phyloP scores from a whole-genome alignment of 2,113 vertebrate genomes.

The Anoplopoma fimbria region DNA sequence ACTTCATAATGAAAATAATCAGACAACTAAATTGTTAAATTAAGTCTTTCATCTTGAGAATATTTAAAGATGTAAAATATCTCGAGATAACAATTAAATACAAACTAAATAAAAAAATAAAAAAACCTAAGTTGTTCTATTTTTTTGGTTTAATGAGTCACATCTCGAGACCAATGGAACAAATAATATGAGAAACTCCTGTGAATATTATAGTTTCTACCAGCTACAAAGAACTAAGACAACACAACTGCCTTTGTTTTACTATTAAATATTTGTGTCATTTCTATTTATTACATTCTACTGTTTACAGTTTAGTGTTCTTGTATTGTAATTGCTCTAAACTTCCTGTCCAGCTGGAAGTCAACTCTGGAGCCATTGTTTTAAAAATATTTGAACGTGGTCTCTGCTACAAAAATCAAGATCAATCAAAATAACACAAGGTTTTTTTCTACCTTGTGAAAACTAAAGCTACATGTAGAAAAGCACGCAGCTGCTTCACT shows the following conservation, averaged over 20 bases:
- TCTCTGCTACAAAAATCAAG: neutral
- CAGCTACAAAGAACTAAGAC: neutral
- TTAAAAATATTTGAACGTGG: neutral
- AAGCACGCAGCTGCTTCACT: neutral
- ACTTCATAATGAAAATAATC: neutral
- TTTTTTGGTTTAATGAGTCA: neutral
- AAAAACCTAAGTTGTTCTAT: neutral
- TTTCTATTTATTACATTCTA: neutral
- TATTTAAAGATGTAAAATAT: neutral
- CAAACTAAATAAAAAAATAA: constrained; percentile 18
- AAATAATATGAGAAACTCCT: constrained; percentile 31
- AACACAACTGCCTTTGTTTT: neutral
- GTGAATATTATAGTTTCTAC: neutral
- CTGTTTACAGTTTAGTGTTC: neutral
- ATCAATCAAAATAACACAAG: neutral
- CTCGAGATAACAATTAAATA: neutral
- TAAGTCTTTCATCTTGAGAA: neutral
- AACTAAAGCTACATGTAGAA: neutral
- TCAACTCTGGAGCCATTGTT: neutral
- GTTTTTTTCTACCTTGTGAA: neutral
- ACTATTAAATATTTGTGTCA: neutral
- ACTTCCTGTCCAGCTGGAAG: constrained; percentile 2
- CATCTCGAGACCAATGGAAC: neutral
- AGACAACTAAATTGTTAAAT: constrained; percentile 17
- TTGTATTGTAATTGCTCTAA: neutral